Base-by-base conservation (phyloP, 2,113 vertebrate genomes). In the Psilopsiagon aymara region DNA sequence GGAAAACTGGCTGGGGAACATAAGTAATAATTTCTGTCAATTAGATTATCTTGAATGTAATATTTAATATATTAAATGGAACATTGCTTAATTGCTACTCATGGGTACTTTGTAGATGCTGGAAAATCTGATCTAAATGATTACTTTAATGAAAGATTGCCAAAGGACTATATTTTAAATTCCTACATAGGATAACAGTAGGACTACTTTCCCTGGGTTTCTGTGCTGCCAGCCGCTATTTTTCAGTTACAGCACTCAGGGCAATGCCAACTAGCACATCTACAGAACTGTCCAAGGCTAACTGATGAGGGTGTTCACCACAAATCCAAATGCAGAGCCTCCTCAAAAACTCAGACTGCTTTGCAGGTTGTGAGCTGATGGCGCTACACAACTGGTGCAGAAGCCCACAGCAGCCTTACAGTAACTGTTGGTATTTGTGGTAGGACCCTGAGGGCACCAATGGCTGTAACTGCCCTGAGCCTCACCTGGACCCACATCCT, bases 21-120 rank as follows among this genome's bases (percentile, higher is more conserved):
- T 8, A 62, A 76, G 8, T 44, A 33, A 11, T 90, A 31, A 92
- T 76, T 93, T 88, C 94, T 95, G 80, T 41, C 86, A 85, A 69
- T 84, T 52, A 74, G 21, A 82, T 90, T 83, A 93, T 84, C 59
- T 86, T 89, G 76, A 94, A 84, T 62, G 67, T 86, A 87, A 82
- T 25, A 88, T 92, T 84, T 95, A 73, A 57, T 94, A 60, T 84
- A 92, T 95, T 95, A 53, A 88, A 91, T 70, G 39, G 78, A 95
- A 93, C 46, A 37, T 68, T 7, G 20, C 59, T 78, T 68, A 81
- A 74, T 94, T 80, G 37, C 44, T 86, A 68, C n/a, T 86, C 59
- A 39, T 69, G 43, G 52, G 82, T 95, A 67, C 78, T 86, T 90
- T 46, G 53, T 77, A 87, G 71, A 67, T 86, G 77, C 51, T 43